These are phyloP conservation scores for Nomada fabriciana DNA, from an alignment of 2,888 invertebrate species.

Conservation along the genomic window DNA sequence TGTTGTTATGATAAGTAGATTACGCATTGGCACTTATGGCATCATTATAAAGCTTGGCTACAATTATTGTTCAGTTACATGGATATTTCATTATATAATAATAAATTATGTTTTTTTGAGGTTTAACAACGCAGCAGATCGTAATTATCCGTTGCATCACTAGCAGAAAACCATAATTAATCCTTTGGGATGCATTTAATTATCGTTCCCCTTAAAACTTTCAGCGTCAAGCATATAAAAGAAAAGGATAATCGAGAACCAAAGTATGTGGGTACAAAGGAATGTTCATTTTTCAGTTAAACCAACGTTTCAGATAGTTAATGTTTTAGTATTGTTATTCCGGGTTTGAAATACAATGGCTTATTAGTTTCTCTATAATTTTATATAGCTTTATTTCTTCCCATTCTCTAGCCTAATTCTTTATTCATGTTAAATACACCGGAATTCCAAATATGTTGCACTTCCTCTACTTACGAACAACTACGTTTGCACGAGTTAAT, in stretches of 20 bases:
- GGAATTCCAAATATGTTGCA: background rate
- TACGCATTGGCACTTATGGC: conserved; percentile 2
- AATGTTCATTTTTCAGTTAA: no score
- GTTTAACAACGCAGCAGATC: background rate
- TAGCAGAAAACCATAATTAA: background rate
- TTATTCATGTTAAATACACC: conserved; percentile 13
- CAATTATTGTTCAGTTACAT: background rate
- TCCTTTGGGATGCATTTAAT: background rate
- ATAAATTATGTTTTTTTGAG: background rate
- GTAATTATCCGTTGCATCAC: background rate
- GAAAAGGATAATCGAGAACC: no score
- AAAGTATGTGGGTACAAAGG: no score
- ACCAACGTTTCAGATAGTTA: no score
- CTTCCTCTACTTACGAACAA: background rate
- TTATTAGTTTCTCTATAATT: no score
- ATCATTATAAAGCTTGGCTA: background rate
- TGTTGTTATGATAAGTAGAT: conserved; percentile 33
- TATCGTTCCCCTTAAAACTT: background rate
- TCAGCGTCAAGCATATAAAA: no score
- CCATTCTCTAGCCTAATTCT: background rate
- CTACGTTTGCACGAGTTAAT: no score
- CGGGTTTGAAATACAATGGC: no score
- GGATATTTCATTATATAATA: conserved; percentile 10
- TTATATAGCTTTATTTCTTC: background rate
- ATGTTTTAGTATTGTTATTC: no score